Evolutionary conservation across 2,888 invertebrate genomes (phyloP), one percentile per base, ranked within the genome.

Genomic region (Chalcis sispes): DNA sequence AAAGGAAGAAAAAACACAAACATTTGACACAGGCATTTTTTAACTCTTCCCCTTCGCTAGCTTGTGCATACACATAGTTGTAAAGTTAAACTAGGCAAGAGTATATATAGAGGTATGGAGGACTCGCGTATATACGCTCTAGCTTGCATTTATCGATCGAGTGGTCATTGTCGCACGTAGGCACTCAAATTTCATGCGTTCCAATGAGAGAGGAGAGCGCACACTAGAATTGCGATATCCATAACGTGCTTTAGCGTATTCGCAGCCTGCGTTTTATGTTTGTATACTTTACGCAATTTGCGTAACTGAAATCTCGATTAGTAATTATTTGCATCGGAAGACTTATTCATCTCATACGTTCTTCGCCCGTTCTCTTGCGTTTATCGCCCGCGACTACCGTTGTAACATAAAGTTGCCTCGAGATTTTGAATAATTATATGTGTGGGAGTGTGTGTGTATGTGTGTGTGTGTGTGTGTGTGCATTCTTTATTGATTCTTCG

Each of bases 161-260:
- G 65, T 59, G 58, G n/a, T 65, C 77, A 73, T 65, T 64, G 59
- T 29, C 20, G 59, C 65, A 56, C 72, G 56, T 59, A 64, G 54
- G 56, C 64, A 67, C 64, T 77, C 65, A 58, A 77, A 77, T 77
- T 77, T 73, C 72, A 70, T 70, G 36, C 29, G 64, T 52, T 54
- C 18, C 42, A 27, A 67, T 52, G 77, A 69, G 69, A 36, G 77
- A 69, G 69, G 27, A 54, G 64, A 46, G 46, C 46, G 27, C 32
- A 67, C 42, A 50, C 59, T 65, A 52, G 52, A 64, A 65, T 54
- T 32, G 23, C 50, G 70, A 69, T 64, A 70, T 70, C 52, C 67
- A 72, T 67, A 71, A 61, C 58, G 54, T 36, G 56, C 48, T 65
- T 64, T 42, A 27, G n/a, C 46, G 29, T 54, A 70, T 18, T 23